These are phyloP conservation scores for Drosophila subsilvestris DNA, from an alignment of 2,888 invertebrate species.

Conservation along the genomic window DNA sequence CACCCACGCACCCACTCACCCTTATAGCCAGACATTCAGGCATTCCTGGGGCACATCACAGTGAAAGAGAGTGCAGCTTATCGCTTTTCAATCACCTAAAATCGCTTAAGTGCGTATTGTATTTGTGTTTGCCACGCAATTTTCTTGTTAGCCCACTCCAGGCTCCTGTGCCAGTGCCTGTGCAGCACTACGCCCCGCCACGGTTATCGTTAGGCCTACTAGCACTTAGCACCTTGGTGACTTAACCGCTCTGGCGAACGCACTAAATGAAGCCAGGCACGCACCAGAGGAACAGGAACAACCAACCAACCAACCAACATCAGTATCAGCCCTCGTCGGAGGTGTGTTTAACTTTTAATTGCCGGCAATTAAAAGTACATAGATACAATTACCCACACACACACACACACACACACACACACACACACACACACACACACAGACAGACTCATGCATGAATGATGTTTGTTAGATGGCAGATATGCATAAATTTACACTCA, in stretches of 20 bases:
- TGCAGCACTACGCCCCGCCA: conserved; percentile 18
- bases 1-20: background rate
- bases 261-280: conserved; percentile 74
- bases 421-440: conserved; percentile 12
- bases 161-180: too few relatives aligned
- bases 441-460: conserved; percentile 18
- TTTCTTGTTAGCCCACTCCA: conserved; percentile 55
- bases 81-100: conserved; percentile 45
- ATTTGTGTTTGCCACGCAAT: conserved; percentile 74
- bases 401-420: conserved; percentile 45
- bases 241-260: conserved; percentile 62
- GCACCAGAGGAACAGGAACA: conserved; percentile 46
- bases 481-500: conserved; percentile 13
- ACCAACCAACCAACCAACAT: conserved; percentile 10
- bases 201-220: conserved; percentile 20
- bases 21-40: background rate
- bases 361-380: conserved; percentile 82
- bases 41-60: background rate
- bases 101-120: conserved; percentile 50
- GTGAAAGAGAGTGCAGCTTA: conserved; percentile 29
- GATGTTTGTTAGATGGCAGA: conserved; percentile 42
- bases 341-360: conserved; percentile 80
- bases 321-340: conserved; percentile 13
- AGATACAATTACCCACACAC: conserved; percentile 53
- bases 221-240: conserved; percentile 66